phyloP scores from a whole-genome alignment of 2,113 vertebrate genomes.

The Zosterops lateralis region DNA sequence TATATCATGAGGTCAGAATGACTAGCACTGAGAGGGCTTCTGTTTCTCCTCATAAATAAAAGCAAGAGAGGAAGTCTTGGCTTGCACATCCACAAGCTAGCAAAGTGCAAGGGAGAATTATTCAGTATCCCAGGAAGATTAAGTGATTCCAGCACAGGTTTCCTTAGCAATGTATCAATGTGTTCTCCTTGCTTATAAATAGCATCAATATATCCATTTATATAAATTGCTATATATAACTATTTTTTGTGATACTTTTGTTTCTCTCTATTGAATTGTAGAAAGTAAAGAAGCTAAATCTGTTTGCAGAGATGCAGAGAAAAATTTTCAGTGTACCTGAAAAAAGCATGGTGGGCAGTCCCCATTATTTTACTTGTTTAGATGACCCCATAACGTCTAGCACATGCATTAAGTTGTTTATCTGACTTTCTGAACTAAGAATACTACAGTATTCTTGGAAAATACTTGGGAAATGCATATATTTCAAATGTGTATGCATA shows the following conservation, averaged over 20 bases:
- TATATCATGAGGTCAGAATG: not conserved
- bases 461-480: not conserved
- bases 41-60: not conserved
- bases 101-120: not conserved
- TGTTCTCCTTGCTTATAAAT: not conserved
- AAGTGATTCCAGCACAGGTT: not conserved
- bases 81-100: not conserved
- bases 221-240: not conserved
- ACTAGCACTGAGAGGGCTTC: not conserved
- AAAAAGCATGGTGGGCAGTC: not conserved
- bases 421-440: not conserved
- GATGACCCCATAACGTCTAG: rapidly evolving
- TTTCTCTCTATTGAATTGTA: not conserved
- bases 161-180: not conserved
- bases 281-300: not conserved
- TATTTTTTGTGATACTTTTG: not conserved
- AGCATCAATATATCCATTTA: not conserved
- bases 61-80: not conserved
- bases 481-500: not conserved
- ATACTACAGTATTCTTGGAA: not conserved
- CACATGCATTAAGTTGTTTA: not conserved
- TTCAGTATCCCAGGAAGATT: not conserved
- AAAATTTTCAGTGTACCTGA: not conserved
- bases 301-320: not conserved
- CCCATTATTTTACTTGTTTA: not conserved